phyloP scores from a whole-genome alignment of 35 echinoderm and acorn worm species.

The Chiridota heheva region DNA sequence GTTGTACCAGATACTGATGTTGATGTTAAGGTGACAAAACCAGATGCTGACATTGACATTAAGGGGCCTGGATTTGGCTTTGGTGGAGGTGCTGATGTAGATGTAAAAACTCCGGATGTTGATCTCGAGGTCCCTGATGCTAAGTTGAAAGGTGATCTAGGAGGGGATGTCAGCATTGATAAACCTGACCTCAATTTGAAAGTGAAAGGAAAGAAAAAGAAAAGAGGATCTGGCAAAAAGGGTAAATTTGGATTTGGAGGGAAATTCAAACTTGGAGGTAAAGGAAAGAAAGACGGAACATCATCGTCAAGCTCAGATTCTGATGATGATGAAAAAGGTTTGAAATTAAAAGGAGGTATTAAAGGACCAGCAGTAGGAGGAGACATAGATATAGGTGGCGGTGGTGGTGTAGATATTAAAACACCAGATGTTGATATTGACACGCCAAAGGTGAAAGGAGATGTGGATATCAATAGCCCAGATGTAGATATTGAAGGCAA shows the following conservation, averaged over 20 bases:
- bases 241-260: conserved; percentile 68
- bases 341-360: too few species aligned
- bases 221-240: conserved; percentile 14
- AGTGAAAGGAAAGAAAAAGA: conserved; percentile 26
- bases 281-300: conserved; percentile 18
- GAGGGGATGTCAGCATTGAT: conserved; percentile 34
- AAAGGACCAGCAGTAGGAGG: not conserved
- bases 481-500: conserved; percentile 12
- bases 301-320: conserved; percentile 4
- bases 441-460: conserved; percentile 27
- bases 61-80: not conserved
- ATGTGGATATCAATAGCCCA: conserved; percentile 26
- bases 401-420: conserved; percentile 18
- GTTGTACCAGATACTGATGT: conserved; percentile 1
- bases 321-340: conserved; percentile 32
- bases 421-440: conserved; percentile 49
- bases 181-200: conserved; percentile 15
- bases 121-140: not conserved
- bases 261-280: conserved; percentile 44
- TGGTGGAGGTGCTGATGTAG: conserved; percentile 25
- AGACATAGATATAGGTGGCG: conserved; percentile 20
- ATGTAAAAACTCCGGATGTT: conserved; percentile 24
- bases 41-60: conserved; percentile 10
- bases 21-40: not conserved
- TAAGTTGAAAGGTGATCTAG: not conserved